Conservation (phyloP, 2,888 invertebrate species). For the Ophioninae sp. region DNA sequence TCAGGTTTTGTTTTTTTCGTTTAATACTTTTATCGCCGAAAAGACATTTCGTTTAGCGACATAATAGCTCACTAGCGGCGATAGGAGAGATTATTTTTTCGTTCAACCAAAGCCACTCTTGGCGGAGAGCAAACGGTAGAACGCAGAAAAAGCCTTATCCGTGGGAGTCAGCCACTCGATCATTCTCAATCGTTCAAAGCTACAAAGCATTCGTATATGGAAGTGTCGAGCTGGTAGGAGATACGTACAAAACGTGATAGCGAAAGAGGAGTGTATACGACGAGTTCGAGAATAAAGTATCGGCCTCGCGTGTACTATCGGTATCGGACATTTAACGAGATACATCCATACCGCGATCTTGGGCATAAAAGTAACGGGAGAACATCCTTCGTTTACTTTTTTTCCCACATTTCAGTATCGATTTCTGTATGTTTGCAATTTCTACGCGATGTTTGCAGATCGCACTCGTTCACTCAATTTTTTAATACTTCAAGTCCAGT, state of each 20-base stretch:
- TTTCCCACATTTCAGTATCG: constrained; percentile 17
- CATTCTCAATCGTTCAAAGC: constrained; percentile 19
- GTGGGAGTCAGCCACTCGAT: constrained; percentile 33
- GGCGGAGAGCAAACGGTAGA: neutral
- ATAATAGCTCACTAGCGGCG: neutral
- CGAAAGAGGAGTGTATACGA: neutral
- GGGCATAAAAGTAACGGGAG: constrained; percentile 25
- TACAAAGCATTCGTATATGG: constrained; percentile 8
- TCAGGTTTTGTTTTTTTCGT: neutral
- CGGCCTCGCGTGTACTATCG: constrained; percentile 13
- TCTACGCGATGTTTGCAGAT: neutral
- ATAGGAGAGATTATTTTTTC: neutral
- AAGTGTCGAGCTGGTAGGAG: neutral
- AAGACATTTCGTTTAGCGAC: neutral
- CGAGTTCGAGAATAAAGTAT: constrained; percentile 30
- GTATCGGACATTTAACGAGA: constrained; percentile 35
- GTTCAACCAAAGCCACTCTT: neutral
- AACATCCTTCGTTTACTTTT: constrained; percentile 14
- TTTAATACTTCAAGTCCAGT: neutral
- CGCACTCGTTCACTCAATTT: neutral
- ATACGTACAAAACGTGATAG: neutral
- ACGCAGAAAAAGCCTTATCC: constrained; percentile 5
- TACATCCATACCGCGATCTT: constrained; percentile 1
- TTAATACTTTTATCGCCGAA: neutral
- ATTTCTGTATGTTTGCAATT: constrained; percentile 9